Evolutionary conservation across 1,140 invertebrate species (phyloP), one percentile per base, ranked within the genome.

Genomic region (Cotesia glomerata): DNA sequence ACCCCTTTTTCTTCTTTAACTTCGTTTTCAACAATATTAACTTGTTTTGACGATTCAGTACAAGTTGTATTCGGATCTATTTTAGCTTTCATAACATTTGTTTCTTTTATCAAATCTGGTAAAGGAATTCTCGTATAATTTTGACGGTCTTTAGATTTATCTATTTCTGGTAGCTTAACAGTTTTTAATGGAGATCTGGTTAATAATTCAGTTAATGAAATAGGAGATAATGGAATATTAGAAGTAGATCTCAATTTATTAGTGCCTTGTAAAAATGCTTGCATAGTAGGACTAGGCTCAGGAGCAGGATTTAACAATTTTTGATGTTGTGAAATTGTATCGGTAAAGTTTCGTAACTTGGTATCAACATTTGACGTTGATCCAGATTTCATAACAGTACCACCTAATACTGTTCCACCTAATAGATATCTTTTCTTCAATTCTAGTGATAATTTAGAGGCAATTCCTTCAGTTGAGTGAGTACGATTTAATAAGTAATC

Each of bases 271-370:
- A 92, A 81, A 78, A 94, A 93, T 1, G 91, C 91, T 77, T 93
- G 91, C 92, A 94, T 94, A 16, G 91, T 90, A 1, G 92, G 90
- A 81, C 91, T 93, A 5, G 93, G 92, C 73, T 92, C 90, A 0
- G 92, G 88, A 0, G 94, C 93, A 0, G 94, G 94, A 83, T 95
- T 93, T 45, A 97, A 80, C 71, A 96, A 84, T 79, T 96, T 96
- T 80, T 97, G 95, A 76, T 95, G 93, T 80, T 96, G 95, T 0
- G 94, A 95, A 71, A 97, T 96, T 69, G 92, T 93, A 34, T 93
- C 94, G 49, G 94, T 91, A 74, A 96, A 92, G 59, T 91, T 93
- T 84, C 94, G 92, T 58, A 97, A 90, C 78, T 93, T 93, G 1
- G 93, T 94, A 79, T 96, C 95, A 7, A 96, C 88, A 66, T 94